phyloP scores from a whole-genome alignment of 2,888 invertebrate species.

The Xanthia togata region DNA sequence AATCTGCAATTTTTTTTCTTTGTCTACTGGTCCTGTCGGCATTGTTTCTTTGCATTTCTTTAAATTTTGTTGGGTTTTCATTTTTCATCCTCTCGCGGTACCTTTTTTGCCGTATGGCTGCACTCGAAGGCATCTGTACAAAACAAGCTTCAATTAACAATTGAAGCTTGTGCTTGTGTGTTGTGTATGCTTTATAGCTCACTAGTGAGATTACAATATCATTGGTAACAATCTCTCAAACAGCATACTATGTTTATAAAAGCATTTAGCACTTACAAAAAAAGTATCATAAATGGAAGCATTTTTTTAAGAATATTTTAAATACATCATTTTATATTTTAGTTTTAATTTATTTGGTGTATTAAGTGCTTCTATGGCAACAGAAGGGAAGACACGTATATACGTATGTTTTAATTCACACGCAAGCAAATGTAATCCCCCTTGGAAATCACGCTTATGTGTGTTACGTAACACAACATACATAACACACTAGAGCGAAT shows the following conservation, averaged over 20 bases:
- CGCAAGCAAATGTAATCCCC: neutral
- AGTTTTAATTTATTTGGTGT: neutral
- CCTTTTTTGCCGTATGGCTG: too few species aligned
- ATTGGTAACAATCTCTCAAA: too few species aligned
- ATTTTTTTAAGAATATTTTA: too few species aligned
- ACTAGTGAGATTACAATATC: too few species aligned
- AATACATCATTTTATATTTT: too few species aligned
- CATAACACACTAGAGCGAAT: neutral
- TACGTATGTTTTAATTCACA: neutral
- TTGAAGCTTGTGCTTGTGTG: too few species aligned
- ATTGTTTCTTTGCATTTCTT: neutral
- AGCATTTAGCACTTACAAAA: too few species aligned
- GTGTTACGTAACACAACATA: neutral
- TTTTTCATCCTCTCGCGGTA: neutral
- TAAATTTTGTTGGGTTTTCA: neutral
- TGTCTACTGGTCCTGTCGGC: neutral
- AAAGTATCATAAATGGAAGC: too few species aligned
- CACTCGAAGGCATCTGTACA: too few species aligned
- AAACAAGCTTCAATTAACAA: too few species aligned
- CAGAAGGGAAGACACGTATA: neutral
- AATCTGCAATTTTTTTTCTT: neutral
- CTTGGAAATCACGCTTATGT: neutral
- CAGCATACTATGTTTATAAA: too few species aligned
- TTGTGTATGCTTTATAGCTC: too few species aligned
- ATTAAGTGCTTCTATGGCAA: neutral